phyloP scores from a whole-genome alignment of 2,113 vertebrate genomes.

The Connochaetes taurinus region DNA sequence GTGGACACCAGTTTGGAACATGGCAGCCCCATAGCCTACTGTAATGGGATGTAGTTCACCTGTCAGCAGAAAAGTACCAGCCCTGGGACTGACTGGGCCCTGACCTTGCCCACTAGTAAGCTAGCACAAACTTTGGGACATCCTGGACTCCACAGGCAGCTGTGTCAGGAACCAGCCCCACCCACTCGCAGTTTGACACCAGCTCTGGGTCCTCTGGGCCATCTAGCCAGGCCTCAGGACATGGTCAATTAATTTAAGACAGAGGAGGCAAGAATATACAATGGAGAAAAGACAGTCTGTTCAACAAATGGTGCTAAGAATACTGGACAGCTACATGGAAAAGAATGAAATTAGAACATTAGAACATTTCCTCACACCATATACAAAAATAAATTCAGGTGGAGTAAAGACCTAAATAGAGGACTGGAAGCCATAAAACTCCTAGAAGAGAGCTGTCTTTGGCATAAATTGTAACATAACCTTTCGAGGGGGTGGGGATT shows the following conservation, averaged over 20 bases:
- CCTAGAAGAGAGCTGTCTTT: not conserved
- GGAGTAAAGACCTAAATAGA: not conserved
- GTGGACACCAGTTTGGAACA: not conserved
- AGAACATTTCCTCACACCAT: not conserved
- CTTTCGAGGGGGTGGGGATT: fast-evolving
- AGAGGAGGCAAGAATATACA: not conserved
- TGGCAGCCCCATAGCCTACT: not conserved
- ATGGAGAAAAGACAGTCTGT: not conserved
- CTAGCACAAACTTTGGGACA: not conserved
- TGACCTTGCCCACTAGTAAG: not conserved
- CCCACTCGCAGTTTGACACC: not conserved
- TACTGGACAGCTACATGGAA: not conserved
- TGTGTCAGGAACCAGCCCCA: not conserved
- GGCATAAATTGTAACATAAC: not conserved
- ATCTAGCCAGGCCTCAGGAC: not conserved
- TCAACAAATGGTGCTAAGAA: not conserved
- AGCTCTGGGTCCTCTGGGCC: not conserved
- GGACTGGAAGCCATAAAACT: not conserved
- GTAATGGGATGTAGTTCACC: not conserved
- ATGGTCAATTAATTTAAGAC: not conserved
- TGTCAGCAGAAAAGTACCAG: not conserved
- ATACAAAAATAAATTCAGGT: not conserved
- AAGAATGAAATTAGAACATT: not conserved
- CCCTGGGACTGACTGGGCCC: not conserved
- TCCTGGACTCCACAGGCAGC: not conserved